Base-by-base conservation (phyloP, 1,140 invertebrate genomes). In the Adoxophyes honmai region DNA sequence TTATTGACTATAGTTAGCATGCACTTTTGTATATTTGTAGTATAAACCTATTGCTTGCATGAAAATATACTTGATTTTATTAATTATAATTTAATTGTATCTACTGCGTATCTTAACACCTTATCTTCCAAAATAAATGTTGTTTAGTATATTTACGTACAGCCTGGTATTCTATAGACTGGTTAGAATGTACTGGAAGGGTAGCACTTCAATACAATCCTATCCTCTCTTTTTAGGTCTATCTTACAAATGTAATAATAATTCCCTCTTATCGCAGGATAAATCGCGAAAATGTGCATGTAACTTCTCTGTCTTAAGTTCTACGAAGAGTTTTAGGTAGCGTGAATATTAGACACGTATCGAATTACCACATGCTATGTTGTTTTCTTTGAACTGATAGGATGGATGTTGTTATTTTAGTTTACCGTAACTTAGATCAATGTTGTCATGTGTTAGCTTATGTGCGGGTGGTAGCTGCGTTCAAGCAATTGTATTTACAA, bases 101-200 rank as follows among this genome's bases (percentile, higher is more conserved):
- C 11, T 48, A 11, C 42, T 48, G 54, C 69, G 70, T 72, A 66
- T 67, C 75, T 72, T 75, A 75, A 67, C 61, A 66, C 42, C 48
- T 59, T 83, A 81, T 88, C 85, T 88, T 88, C 85, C 85, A 88
- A 88, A 88, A 86, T 88, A 86, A 88, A 88, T 88, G 85, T 82
- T 77, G 62, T 72, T 72, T 73, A 75, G 62, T 75, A 70, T 78
- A 78, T 78, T 64, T 69, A 67, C 64, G 57, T 77, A 64, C 59
- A 64, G 70, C 66, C 73, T 81, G 71, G 64, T 68, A 60, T 68
- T 73, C 68, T 73, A 67, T 78, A 75, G 73, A 39, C 66, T 55
- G 56, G 58, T 57, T 70, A 44, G 60, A 52, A 64, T 60, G 55
- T 65, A 42, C 38, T 63, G 70, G 72, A 70, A 70, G 64, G 66